phyloP scores from a whole-genome alignment of 2,113 vertebrate species.

The Etia nguti region DNA sequence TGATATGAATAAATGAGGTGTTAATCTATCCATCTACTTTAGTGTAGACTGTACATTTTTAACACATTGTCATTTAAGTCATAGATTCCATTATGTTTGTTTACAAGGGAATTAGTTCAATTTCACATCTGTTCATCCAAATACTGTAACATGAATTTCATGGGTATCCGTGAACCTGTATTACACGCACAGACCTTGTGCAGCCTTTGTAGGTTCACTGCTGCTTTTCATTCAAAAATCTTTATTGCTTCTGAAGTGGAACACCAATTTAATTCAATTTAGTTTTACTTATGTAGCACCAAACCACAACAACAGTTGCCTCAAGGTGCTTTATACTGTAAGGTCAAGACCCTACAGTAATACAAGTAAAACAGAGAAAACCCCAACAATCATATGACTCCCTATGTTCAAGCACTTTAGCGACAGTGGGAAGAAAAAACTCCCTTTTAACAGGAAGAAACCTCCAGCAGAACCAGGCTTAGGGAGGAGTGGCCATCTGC shows the following conservation, averaged over 20 bases:
- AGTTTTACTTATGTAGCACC: too few relatives aligned
- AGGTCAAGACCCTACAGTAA: too few relatives aligned
- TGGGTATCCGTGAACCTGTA: not conserved
- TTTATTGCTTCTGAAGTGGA: constrained; percentile 15
- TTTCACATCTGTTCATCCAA: not conserved
- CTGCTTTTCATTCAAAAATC: constrained; percentile 1
- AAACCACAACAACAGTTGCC: too few relatives aligned
- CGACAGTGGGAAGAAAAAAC: too few relatives aligned
- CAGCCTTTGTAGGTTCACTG: not conserved
- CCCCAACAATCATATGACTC: too few relatives aligned
- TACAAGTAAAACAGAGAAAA: too few relatives aligned
- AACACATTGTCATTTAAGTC: not conserved
- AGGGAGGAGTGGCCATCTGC: too few relatives aligned
- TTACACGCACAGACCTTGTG: not conserved
- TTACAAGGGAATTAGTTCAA: not conserved
- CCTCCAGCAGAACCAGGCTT: too few relatives aligned
- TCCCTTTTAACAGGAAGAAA: too few relatives aligned
- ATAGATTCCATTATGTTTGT: not conserved
- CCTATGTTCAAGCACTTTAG: too few relatives aligned
- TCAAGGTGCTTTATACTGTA: too few relatives aligned
- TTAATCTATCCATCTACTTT: not conserved
- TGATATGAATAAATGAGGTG: not conserved
- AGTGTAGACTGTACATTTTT: not conserved
- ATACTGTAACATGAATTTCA: not conserved
- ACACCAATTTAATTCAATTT: not conserved